Conservation (phyloP, 2,797 vertebrate species). For the Anisognathus igniventris region DNA sequence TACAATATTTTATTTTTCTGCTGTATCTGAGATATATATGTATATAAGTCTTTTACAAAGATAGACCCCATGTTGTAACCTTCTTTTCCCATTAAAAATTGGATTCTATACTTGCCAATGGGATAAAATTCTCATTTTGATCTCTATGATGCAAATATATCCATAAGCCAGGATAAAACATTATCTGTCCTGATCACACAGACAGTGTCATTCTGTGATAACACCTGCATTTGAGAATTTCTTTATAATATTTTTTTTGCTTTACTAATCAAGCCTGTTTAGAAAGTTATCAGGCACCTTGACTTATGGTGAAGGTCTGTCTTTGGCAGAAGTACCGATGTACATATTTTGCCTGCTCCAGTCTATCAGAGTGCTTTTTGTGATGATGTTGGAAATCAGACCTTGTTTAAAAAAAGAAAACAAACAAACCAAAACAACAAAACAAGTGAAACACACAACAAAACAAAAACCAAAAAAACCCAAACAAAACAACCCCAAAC, state of each 20-base stretch:
- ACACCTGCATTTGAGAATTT: constrained; percentile 18
- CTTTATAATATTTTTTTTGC: constrained; percentile 6
- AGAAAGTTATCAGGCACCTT: constrained; percentile 51
- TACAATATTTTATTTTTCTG: constrained; percentile 29
- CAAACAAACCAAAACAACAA: not conserved
- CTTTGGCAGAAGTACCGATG: not conserved
- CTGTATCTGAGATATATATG: not conserved
- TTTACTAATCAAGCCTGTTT: constrained; percentile 43
- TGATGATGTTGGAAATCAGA: not conserved
- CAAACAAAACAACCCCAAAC: not conserved
- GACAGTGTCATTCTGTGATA: constrained; percentile 27
- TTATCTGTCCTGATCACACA: constrained; percentile 30
- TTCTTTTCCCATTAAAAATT: constrained; percentile 33
- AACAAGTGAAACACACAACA: not conserved
- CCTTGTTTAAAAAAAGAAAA: not conserved
- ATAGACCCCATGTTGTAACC: not conserved
- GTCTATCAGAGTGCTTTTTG: not conserved
- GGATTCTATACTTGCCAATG: constrained; percentile 24
- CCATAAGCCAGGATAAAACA: constrained; percentile 50
- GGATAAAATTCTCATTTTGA: constrained; percentile 65
- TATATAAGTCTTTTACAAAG: constrained; percentile 12
- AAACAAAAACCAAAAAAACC: not conserved
- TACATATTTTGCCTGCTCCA: not conserved
- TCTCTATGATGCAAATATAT: constrained; percentile 45
- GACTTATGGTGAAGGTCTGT: constrained; percentile 39